These are phyloP conservation scores for Temnothorax curvispinosus DNA, from an alignment of 1,140 invertebrate species.

Conservation along the genomic window DNA sequence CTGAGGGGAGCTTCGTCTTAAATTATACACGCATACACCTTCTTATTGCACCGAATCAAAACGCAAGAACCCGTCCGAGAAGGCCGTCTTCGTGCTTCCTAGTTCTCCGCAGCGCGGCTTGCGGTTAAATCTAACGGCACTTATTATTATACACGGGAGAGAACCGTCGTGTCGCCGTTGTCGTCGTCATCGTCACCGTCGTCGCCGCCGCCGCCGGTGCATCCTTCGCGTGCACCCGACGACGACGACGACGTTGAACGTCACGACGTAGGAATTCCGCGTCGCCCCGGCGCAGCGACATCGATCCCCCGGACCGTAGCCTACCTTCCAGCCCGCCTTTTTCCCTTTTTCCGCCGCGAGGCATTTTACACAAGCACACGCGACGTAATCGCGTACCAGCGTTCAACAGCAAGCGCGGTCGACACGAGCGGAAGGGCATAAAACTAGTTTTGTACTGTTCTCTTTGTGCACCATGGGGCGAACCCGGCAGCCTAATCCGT, in stretches of 20 bases:
- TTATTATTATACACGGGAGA: slow-evolving; percentile 66
- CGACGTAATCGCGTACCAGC: slow-evolving; percentile 46
- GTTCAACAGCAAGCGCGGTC: slow-evolving; percentile 52
- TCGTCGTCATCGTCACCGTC: slow-evolving; percentile 24
- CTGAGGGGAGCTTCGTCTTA: slow-evolving; percentile 75
- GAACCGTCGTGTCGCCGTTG: slow-evolving; percentile 37
- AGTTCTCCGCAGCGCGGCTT: slow-evolving; percentile 46
- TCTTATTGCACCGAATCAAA: slow-evolving; percentile 79
- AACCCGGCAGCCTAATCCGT: slow-evolving; percentile 47
- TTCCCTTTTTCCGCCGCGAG: slow-evolving; percentile 22
- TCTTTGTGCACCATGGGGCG: slow-evolving; percentile 57
- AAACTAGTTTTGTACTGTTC: slow-evolving; percentile 61
- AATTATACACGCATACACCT: slow-evolving; percentile 70
- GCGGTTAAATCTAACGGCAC: slow-evolving; percentile 72
- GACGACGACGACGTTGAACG: slow-evolving; percentile 1
- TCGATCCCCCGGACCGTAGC: slow-evolving; percentile 39
- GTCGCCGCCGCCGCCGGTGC: neutral
- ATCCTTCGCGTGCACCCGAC: slow-evolving; percentile 32
- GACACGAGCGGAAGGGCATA: slow-evolving; percentile 60
- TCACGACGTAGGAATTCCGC: slow-evolving; percentile 46
- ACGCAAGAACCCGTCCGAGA: slow-evolving; percentile 62
- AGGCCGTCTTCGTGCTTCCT: slow-evolving; percentile 46
- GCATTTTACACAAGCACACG: slow-evolving; percentile 35
- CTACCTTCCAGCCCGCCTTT: slow-evolving; percentile 30
- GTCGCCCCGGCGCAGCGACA: slow-evolving; percentile 39